phyloP scores from a whole-genome alignment of 37 sponge, comb jelly and placozoan species.

The Oscarella lobularis region DNA sequence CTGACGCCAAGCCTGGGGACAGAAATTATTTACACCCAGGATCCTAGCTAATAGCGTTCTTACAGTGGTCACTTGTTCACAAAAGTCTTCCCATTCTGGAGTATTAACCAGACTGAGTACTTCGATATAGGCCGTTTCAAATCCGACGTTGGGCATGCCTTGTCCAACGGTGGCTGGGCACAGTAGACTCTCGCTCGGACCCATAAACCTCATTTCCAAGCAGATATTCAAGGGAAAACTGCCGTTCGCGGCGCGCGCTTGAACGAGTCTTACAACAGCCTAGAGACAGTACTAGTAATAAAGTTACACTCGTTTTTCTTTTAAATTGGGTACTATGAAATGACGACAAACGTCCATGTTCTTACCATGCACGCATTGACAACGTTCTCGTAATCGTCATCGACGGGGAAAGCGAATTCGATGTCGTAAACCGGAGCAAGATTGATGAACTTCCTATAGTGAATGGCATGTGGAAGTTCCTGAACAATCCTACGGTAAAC shows the following conservation, averaged over 20 bases:
- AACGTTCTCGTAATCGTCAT: neutral
- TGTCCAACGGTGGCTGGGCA: neutral
- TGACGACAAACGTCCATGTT: neutral
- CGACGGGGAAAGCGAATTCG: neutral
- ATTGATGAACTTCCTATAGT: conserved; percentile 1
- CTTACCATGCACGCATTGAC: neutral
- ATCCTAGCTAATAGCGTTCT: too few relatives aligned
- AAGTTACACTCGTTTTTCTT: too few relatives aligned
- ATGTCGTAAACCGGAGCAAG: neutral
- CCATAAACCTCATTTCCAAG: conserved; percentile 1
- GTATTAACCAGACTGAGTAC: neutral
- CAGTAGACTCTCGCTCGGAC: neutral
- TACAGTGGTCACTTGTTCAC: neutral
- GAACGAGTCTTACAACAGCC: neutral
- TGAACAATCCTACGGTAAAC: neutral
- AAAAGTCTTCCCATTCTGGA: neutral
- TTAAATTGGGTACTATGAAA: neutral
- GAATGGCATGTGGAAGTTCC: neutral
- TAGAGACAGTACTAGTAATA: too few relatives aligned
- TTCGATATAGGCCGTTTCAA: neutral
- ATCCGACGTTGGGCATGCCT: neutral
- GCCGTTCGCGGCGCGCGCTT: neutral
- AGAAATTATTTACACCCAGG: too few relatives aligned
- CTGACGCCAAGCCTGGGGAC: neutral
- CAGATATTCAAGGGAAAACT: neutral